phyloP scores from a whole-genome alignment of 2,888 invertebrate genomes.

The Cataglyphis albicans region DNA sequence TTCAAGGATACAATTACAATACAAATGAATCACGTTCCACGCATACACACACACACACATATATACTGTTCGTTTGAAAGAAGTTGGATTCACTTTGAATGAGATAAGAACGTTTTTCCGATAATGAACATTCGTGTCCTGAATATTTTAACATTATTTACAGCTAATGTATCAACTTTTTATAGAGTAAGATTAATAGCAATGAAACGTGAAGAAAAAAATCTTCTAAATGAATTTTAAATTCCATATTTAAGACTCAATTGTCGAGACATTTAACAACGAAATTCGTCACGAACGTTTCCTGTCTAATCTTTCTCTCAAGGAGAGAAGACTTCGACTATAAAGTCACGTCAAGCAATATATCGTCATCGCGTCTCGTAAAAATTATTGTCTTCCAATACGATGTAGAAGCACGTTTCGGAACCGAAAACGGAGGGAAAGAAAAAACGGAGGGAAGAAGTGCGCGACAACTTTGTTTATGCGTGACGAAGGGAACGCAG shows the following conservation, averaged over 20 bases:
- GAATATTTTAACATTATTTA: neutral
- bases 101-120: constrained; percentile 8
- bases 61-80: neutral
- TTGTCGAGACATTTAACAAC: neutral
- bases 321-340: neutral
- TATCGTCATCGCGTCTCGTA: neutral
- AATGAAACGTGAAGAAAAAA: neutral
- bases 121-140: neutral
- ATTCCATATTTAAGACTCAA: too few species aligned
- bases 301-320: neutral
- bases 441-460: neutral
- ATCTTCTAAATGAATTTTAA: neutral
- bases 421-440: neutral
- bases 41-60: too few species aligned
- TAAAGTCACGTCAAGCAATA: too few species aligned
- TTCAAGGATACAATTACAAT: neutral
- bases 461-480: constrained; percentile 31
- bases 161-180: too few species aligned
- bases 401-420: neutral
- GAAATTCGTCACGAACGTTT: neutral
- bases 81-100: neutral
- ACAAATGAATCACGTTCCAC: constrained; percentile 28
- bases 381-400: neutral
- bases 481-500: neutral
- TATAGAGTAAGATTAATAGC: neutral